phyloP scores from a whole-genome alignment of 2,888 invertebrate genomes.

The Creontiades dilutus region DNA sequence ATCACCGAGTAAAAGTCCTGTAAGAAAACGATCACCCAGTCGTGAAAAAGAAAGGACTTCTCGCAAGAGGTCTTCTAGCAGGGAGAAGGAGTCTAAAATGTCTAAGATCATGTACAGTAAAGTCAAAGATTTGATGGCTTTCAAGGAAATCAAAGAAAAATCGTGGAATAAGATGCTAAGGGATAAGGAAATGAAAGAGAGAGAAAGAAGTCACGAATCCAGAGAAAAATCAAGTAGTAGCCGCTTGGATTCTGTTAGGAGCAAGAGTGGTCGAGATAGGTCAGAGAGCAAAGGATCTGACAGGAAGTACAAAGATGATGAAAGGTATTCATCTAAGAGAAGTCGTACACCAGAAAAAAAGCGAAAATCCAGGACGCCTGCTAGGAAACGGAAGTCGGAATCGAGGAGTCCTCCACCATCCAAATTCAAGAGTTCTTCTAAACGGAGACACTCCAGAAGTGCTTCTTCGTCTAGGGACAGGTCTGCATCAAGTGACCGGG shows the following conservation, averaged over 20 bases:
- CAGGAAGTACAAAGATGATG: slow-evolving; percentile 59
- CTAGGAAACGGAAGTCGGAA: slow-evolving; percentile 15
- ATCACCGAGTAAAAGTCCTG: slow-evolving; percentile 61
- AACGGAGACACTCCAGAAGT: slow-evolving; percentile 68
- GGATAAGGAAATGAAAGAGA: slow-evolving; percentile 34
- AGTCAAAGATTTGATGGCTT: slow-evolving; percentile 62
- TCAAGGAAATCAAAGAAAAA: slow-evolving; percentile 67
- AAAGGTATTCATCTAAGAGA: slow-evolving; percentile 53
- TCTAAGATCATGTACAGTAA: slow-evolving; percentile 40
- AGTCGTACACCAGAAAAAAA: slow-evolving; percentile 57
- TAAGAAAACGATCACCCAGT: slow-evolving; percentile 65
- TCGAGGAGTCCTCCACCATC: slow-evolving; percentile 75
- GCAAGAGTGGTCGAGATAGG: slow-evolving; percentile 59
- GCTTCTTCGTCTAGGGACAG: slow-evolving; percentile 65
- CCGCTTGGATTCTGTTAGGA: slow-evolving; percentile 43
- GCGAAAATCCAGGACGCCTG: slow-evolving; percentile 62
- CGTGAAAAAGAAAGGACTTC: slow-evolving; percentile 45
- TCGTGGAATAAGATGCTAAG: slow-evolving; percentile 47
- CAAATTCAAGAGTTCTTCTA: background rate
- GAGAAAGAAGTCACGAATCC: slow-evolving; percentile 7
- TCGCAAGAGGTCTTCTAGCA: slow-evolving; percentile 54
- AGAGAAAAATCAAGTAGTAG: slow-evolving; percentile 49
- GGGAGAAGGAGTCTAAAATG: slow-evolving; percentile 31
- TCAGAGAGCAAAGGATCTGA: slow-evolving; percentile 64
- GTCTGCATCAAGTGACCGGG: slow-evolving; percentile 54